Percentiles rank a stretch among this genome's conserved stretches.
Conservation (phyloP, 2,113 vertebrate genomes). For the Hyperopisus bebe region DNA sequence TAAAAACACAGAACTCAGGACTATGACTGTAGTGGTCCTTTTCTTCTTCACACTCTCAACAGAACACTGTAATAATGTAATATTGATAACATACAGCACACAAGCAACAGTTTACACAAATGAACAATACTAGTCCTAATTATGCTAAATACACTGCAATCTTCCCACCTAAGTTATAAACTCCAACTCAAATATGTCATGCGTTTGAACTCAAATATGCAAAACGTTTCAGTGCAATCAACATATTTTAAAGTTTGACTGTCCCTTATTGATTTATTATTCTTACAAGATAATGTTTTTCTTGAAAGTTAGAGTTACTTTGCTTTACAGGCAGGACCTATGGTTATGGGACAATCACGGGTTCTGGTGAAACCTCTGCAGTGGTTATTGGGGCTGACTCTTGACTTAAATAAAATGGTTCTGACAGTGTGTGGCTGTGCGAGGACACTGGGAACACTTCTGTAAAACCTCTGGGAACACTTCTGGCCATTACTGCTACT, state of each 20-base stretch:
- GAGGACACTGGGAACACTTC: conserved; percentile 11
- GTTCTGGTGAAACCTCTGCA: neutral
- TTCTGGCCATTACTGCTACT: neutral
- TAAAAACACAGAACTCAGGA: neutral
- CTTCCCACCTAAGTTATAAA: neutral
- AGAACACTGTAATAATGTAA: neutral
- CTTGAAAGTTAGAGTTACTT: neutral
- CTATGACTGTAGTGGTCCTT: neutral
- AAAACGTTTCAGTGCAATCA: neutral
- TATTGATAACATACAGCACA: neutral
- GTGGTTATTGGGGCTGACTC: neutral
- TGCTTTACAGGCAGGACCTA: neutral
- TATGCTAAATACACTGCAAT: neutral
- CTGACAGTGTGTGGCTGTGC: neutral
- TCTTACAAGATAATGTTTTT: neutral
- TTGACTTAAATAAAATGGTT: neutral
- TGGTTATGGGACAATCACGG: neutral
- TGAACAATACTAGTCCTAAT: neutral
- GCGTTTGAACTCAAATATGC: neutral
- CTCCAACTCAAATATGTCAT: neutral
- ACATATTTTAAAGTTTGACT: neutral
- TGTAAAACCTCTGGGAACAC: conserved; percentile 10
- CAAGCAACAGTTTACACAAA: neutral
- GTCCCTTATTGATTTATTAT: neutral
- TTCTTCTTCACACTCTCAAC: neutral